A percentile compares a stretch with the other conserved stretches of the same genome.
Evolutionary conservation across 2,888 invertebrate species (phyloP).

Genomic region (Heliconius hortense): DNA sequence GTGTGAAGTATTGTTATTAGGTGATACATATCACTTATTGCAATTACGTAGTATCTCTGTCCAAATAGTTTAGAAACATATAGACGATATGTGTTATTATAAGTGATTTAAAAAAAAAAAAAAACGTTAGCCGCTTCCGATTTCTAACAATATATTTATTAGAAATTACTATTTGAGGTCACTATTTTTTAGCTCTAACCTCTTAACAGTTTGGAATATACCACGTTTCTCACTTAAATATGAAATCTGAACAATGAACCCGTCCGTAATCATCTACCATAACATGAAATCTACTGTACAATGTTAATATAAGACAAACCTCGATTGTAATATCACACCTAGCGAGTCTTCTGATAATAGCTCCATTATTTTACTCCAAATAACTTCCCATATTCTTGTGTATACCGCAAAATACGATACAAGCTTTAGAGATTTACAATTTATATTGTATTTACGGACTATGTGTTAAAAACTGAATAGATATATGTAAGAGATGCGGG

Average conservation of each 20-base stretch:
- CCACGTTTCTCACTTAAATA: neutral
- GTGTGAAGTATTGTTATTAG: no score
- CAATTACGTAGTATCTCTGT: no score
- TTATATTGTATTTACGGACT: constrained; percentile 19
- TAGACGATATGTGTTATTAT: no score
- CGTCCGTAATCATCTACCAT: neutral
- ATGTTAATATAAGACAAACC: neutral
- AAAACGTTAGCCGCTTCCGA: no score
- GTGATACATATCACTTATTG: no score
- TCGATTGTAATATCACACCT: constrained; percentile 19
- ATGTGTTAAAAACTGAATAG: neutral
- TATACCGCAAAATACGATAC: constrained; percentile 36
- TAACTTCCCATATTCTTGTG: constrained; percentile 34
- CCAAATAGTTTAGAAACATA: no score
- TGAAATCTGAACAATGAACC: neutral
- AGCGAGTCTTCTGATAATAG: constrained; percentile 36
- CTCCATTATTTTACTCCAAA: constrained; percentile 42
- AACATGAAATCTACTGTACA: neutral
- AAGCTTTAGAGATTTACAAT: constrained; percentile 33
- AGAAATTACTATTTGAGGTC: no score
- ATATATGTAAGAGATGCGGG: neutral
- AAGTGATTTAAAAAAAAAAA: no score
- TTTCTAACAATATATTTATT: no score
- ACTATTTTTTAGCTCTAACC: no score
- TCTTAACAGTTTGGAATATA: no score